phyloP scores from a whole-genome alignment of 2,113 vertebrate genomes.

The Delphinapterus leucas region DNA sequence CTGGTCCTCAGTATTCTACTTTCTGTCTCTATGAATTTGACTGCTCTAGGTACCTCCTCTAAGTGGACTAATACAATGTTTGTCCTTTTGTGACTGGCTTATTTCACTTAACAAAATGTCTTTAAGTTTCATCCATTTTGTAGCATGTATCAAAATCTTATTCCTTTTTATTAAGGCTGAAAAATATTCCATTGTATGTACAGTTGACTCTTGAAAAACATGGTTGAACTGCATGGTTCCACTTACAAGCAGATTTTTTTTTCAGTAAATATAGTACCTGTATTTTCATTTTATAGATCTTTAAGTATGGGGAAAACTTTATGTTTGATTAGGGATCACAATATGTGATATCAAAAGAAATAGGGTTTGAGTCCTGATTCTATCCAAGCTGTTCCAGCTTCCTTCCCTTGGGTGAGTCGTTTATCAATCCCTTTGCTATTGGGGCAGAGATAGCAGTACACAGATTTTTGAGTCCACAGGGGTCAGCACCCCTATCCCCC shows the following conservation, averaged over 20 bases:
- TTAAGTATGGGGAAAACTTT: neutral
- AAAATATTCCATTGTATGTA: neutral
- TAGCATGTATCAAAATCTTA: neutral
- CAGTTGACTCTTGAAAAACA: neutral
- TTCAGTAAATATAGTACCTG: neutral
- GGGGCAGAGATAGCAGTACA: neutral
- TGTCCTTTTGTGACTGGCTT: neutral
- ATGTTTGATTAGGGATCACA: neutral
- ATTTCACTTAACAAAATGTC: neutral
- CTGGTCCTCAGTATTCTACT: neutral
- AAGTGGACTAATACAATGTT: neutral
- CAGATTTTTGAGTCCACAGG: too few species aligned
- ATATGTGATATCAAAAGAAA: neutral
- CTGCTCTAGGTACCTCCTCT: neutral
- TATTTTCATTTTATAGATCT: neutral
- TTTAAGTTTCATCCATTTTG: neutral
- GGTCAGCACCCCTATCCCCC: neutral
- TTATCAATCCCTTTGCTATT: neutral
- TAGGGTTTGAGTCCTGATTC: neutral
- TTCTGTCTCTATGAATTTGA: neutral
- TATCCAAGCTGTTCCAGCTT: neutral
- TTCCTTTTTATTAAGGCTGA: neutral
- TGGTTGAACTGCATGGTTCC: accelerated
- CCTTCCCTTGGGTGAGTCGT: neutral
- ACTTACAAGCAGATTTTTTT: neutral